Percentiles rank a stretch among this genome's conserved stretches.
These are phyloP conservation scores for Phylloscopus whistleri DNA, from an alignment of 2,113 vertebrate species.

Conservation along the genomic window DNA sequence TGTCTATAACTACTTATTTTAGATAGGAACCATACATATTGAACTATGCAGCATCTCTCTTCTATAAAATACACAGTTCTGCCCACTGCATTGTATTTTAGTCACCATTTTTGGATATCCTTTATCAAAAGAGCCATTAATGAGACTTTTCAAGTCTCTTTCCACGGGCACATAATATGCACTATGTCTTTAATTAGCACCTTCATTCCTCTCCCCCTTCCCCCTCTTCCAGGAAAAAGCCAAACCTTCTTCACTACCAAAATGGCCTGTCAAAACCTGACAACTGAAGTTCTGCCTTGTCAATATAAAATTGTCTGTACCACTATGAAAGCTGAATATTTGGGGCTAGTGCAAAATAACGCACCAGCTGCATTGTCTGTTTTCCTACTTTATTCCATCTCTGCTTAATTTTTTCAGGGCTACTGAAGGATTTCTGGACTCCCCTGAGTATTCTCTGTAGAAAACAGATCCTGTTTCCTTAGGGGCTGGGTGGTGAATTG, in stretches of 20 bases:
- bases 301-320: conserved; percentile 60
- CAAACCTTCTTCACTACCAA: conserved; percentile 61
- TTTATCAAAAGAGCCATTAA: conserved; percentile 4
- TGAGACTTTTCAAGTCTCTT: neutral
- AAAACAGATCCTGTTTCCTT: conserved; percentile 15
- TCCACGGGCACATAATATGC: neutral
- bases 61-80: neutral
- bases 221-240: conserved; percentile 54
- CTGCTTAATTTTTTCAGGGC: conserved; percentile 49
- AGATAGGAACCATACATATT: neutral
- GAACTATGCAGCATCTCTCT: neutral
- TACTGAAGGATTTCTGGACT: conserved; percentile 44
- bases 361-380: conserved; percentile 61
- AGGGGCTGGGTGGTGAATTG: neutral
- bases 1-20: neutral
- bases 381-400: conserved; percentile 17
- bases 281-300: conserved; percentile 64
- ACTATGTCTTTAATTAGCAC: conserved; percentile 65
- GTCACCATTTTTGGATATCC: neutral
- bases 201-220: conserved; percentile 49
- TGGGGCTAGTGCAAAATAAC: conserved; percentile 58
- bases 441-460: neutral
- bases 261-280: conserved; percentile 67
- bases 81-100: neutral
- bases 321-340: conserved; percentile 33